Base-by-base conservation (phyloP, 2,797 vertebrate genomes). In the Spinus pinus region DNA sequence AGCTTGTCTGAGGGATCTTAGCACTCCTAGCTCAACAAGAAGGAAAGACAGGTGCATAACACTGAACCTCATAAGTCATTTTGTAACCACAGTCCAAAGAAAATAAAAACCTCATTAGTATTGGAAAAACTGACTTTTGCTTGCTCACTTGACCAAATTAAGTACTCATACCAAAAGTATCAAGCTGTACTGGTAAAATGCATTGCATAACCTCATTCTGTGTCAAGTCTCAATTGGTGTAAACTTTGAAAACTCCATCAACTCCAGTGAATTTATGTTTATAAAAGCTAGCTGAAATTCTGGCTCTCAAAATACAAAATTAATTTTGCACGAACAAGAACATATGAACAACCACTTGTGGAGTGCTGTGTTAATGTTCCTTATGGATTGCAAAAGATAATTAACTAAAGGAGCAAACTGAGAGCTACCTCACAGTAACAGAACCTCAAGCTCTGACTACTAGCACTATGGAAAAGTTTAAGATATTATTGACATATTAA, bases 21-120 rank as follows among this genome's bases (percentile, higher is more conserved):
- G 39, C 44, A 54, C 57, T 93, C 71, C 67, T 66, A 87, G 31
- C 10, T 42, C 69, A 86, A 53, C 14, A 71, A 94, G 80, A 88
- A 81, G 57, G 65, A 89, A 77, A 95, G 84, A 86, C 94, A 95
- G 83, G 94, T 95, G 93, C 77, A 77, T 86, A 89, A 86, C 74
- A 41, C 28, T 81, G 79, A 92, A 91, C 57, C 62, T 91, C 37
- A 6, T 83, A 95, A 91, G 61, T 80, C 50, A 91, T 90, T 86
- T 81, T 69, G 53, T 50, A 90, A 47, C 57, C 33, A 58, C 46
- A 67, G 60, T 91, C 91, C 87, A 95, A 93, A 80, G 69, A 93
- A 94, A 96, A 94, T 62, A 80, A 91, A 94, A 88, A 81, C 41
- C 70, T 92, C 67, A 74, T 92, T 65, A 86, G 60, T 82, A 86